Evolutionary conservation across 2,113 vertebrate species (phyloP), one percentile per base, ranked within the genome.

Genomic region (Thymallus thymallus): DNA sequence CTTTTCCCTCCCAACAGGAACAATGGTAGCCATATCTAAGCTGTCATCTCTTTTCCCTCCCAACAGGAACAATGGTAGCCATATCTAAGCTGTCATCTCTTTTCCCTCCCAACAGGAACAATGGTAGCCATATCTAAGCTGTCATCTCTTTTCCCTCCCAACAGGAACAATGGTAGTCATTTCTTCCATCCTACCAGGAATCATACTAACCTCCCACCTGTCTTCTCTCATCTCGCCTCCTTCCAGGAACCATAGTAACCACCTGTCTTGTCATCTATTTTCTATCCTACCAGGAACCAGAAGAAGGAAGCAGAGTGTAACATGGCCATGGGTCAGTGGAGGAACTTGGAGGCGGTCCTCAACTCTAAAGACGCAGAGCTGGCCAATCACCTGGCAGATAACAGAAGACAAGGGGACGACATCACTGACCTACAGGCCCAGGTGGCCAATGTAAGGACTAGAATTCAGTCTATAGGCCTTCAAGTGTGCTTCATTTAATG

Each of bases 221-320:
- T 22, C 22, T 61, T 22, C 7, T n/a, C 60, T 9, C n/a, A n/a
- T n/a, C n/a, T n/a, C n/a, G n/a, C 35, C 3, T 41, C 18, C 62
- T 68, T 81, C 41, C 41, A 96, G 23, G 20, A 22, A 13, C 61
- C 24, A 29, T 63, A 0, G 10, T 63, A 63, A 63, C 9, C n/a
- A 4, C 24, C 61, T 26, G 10, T 13, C 61, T 16, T 10, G 3
- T 24, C 61, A 26, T 26, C 6, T 22, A 58, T 58, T 6, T 18
- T 9, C 2, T 22, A 2, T 46, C n/a, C 63, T 68, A 80, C 32
- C 41, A 96, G 95, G 89, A 90, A 91, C 72, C 86, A 89, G 73
- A 95, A 94, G 81, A 94, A 90, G 41, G 95, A 95, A 83, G 48
- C 71, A 0, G 94, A 96, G 7, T 87, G 95, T 76, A 82, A 29